Conservation (phyloP, 2,888 invertebrate genomes). For the Oligia strigilis region DNA sequence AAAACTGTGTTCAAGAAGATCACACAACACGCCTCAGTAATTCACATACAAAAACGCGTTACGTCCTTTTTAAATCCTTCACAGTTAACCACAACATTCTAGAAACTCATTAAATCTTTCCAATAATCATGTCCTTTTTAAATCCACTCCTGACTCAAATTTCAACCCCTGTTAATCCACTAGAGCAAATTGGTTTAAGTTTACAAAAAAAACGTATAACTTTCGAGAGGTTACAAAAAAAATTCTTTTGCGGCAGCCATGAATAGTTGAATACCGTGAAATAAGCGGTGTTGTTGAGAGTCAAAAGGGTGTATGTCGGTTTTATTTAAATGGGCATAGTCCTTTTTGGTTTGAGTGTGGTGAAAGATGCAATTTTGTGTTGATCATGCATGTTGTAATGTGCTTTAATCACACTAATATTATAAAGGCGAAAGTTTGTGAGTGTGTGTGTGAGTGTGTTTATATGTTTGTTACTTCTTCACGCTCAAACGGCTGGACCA, state of each 20-base stretch:
- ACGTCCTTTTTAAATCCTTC: slow-evolving; percentile 34
- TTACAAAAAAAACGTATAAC: slow-evolving; percentile 41
- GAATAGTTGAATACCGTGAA: slow-evolving; percentile 74
- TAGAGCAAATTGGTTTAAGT: slow-evolving; percentile 66
- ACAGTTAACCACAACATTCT: slow-evolving; percentile 41
- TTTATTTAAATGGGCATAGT: not conserved
- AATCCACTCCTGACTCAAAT: slow-evolving; percentile 52
- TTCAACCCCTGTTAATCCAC: slow-evolving; percentile 60
- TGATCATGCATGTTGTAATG: too few species aligned
- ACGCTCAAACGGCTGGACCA: too few species aligned
- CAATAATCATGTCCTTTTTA: slow-evolving; percentile 44
- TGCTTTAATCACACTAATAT: too few species aligned
- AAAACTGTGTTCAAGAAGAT: slow-evolving; percentile 6
- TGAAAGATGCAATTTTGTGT: not conserved
- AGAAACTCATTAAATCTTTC: slow-evolving; percentile 56
- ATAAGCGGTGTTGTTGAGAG: slow-evolving; percentile 61
- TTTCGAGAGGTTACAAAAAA: slow-evolving; percentile 50
- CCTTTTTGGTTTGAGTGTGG: not conserved
- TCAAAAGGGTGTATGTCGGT: slow-evolving; percentile 18
- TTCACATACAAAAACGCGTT: slow-evolving; percentile 34
- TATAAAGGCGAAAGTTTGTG: too few species aligned
- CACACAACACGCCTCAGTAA: slow-evolving; percentile 21
- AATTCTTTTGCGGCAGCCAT: slow-evolving; percentile 60
- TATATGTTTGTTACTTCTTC: too few species aligned
- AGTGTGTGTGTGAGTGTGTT: too few species aligned